These are phyloP conservation scores for Spodoptera litura DNA, from an alignment of 1,140 invertebrate genomes.

Conservation along the genomic window DNA sequence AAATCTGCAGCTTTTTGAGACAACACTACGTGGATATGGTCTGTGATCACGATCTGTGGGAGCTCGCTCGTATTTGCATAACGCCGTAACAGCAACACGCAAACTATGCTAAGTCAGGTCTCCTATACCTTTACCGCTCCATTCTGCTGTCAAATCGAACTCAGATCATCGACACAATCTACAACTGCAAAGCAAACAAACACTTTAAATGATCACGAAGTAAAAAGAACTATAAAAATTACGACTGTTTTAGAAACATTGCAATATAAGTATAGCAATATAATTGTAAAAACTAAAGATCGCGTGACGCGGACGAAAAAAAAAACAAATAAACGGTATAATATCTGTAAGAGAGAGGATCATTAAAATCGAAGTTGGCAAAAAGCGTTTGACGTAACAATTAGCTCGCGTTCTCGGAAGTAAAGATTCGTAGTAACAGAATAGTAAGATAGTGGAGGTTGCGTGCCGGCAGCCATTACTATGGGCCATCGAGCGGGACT, in stretches of 20 bases:
- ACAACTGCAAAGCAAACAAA: background rate
- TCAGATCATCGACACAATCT: background rate
- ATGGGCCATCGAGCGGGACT: conserved; percentile 41
- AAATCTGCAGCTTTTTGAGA: conserved; percentile 28
- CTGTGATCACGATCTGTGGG: conserved; percentile 34
- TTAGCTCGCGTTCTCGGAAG: conserved; percentile 33
- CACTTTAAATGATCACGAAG: conserved; percentile 5
- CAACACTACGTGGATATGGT: conserved; percentile 18
- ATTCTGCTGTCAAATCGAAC: conserved; percentile 10
- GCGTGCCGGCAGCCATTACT: conserved; percentile 36
- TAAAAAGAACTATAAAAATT: background rate
- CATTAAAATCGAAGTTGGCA: conserved; percentile 39
- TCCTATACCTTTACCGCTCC: background rate
- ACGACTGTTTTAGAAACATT: background rate
- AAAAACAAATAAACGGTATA: conserved; percentile 30
- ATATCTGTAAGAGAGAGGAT: conserved; percentile 38
- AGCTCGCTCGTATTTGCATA: conserved; percentile 36
- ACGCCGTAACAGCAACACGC: background rate
- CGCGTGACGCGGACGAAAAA: conserved; percentile 7
- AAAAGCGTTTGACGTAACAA: conserved; percentile 45
- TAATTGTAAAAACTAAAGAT: background rate
- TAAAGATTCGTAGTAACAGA: conserved; percentile 42
- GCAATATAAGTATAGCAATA: background rate
- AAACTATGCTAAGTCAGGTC: background rate
- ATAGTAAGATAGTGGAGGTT: conserved; percentile 41